These are phyloP conservation scores for Acrocera orbiculus DNA, from an alignment of 2,888 invertebrate genomes.

Conservation along the genomic window DNA sequence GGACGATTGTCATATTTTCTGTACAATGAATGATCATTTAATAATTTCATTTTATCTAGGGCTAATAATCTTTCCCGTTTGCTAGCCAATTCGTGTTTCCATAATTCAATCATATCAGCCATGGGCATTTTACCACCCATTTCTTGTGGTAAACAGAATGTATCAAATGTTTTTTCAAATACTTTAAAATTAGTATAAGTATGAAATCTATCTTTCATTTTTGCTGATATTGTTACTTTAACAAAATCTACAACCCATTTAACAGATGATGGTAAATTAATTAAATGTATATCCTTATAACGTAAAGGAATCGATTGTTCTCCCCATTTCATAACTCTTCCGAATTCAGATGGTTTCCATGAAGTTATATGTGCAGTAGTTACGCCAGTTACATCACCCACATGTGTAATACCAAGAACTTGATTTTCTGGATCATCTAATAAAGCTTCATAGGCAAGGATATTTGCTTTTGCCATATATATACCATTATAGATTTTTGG, in stretches of 20 bases:
- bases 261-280: conserved; percentile 53
- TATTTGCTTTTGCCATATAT: conserved; percentile 53
- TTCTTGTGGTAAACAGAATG: conserved; percentile 47
- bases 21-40: too few relatives aligned
- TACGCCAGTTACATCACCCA: conserved; percentile 47
- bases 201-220: conserved; percentile 48
- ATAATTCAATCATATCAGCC: conserved; percentile 51
- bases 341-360: conserved; percentile 58
- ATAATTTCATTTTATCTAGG: conserved; percentile 45
- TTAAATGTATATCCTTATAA: conserved; percentile 56
- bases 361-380: conserved; percentile 46
- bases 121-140: conserved; percentile 54
- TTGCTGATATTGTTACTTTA: conserved; percentile 46
- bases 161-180: conserved; percentile 40
- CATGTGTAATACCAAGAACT: conserved; percentile 54
- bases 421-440: conserved; percentile 60
- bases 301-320: conserved; percentile 68
- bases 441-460: conserved; percentile 55
- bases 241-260: conserved; percentile 61
- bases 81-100: conserved; percentile 41
- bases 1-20: too few relatives aligned
- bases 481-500: conserved; percentile 44
- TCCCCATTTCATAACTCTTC: conserved; percentile 52
- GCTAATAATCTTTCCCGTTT: conserved; percentile 41
- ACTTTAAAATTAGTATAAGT: conserved; percentile 42